Evolutionary conservation across 92 coral and sea anemone species (phyloP).

Genomic region (Bergia sp.): DNA sequence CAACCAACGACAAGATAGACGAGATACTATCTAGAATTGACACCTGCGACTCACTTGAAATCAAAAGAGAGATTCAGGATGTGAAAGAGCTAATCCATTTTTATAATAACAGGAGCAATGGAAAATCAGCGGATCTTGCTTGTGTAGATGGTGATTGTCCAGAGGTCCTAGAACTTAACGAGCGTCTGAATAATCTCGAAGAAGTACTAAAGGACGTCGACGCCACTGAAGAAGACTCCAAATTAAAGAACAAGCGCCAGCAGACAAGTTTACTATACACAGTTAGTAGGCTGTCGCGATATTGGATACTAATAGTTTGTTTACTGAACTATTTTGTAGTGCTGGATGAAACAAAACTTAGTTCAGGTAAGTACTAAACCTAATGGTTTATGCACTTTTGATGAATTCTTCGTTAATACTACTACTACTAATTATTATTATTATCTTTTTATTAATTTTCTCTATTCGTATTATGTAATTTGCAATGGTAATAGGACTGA

Average conservation of each 20-base stretch:
- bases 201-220: not conserved
- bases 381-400: too few relatives aligned
- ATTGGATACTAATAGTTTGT: not conserved
- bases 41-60: not conserved
- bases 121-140: not conserved
- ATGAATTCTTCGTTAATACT: too few relatives aligned
- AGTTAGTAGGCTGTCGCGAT: slow-evolving; percentile 8
- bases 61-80: not conserved
- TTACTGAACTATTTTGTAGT: slow-evolving; percentile 11
- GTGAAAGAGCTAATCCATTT: not conserved
- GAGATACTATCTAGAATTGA: not conserved
- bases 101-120: not conserved
- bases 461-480: too few relatives aligned
- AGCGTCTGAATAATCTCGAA: slow-evolving; percentile 5
- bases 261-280: not conserved
- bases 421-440: too few relatives aligned
- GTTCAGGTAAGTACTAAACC: slow-evolving; percentile 17
- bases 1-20: slow-evolving; percentile 26
- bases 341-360: not conserved
- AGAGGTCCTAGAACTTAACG: not conserved
- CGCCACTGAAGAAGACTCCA: not conserved
- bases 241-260: not conserved
- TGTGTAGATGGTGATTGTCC: not conserved
- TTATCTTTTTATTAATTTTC: too few relatives aligned
- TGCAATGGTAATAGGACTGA: too few relatives aligned